Base-by-base conservation (phyloP, 2,113 vertebrate species). In the Cichladusa arquata region DNA sequence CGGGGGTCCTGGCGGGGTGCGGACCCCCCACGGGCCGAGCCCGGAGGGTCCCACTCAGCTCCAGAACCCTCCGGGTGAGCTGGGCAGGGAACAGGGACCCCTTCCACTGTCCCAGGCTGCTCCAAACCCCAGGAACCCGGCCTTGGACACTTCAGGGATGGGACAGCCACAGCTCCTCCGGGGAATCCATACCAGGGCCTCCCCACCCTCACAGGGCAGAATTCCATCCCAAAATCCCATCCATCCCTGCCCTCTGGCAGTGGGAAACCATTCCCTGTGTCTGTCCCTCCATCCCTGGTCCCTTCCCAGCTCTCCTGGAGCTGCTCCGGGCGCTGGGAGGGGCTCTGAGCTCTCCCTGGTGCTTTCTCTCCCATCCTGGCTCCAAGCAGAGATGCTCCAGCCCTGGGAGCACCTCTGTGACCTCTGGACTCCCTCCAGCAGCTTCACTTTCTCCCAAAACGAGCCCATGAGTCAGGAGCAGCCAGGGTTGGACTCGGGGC, bases 1-100 rank as follows among this genome's bases (percentile, higher is more conserved):
- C 83, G 83, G 86, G 93, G 90, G 57, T 28, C 89, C 93, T 47
- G 95, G 96, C 86, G 84, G 85, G 87, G 71, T 5, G 36, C 29
- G 54, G 95, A 93, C 91, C 92, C 84, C 92, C 92, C 80, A 3
- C 5, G 86, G 60, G 47, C 22, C 9, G 28, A 14, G 64, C 1
- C 9, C 4, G 0, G 33, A 26, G 61, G 56, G 25, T 47, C 57
- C 1, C 9, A 12, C 2, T 12, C 25, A 8, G 2, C n/a, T 34
- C 16, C 71, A 1, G 24, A 53, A 24, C 8, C 38, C 42, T 10
- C 58, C 5, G 1, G 44, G 34, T 19, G 24, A 67, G 42, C 25
- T 4, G 65, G 22, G 19, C 65, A 36, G 54, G 50, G 33, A 3
- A 1, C 44, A 1, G 19, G 23, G 53, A 12, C 61, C 50, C 19